Evolutionary conservation across 2,113 vertebrate genomes (phyloP).

Genomic region (Corythoichthys intestinalis): DNA sequence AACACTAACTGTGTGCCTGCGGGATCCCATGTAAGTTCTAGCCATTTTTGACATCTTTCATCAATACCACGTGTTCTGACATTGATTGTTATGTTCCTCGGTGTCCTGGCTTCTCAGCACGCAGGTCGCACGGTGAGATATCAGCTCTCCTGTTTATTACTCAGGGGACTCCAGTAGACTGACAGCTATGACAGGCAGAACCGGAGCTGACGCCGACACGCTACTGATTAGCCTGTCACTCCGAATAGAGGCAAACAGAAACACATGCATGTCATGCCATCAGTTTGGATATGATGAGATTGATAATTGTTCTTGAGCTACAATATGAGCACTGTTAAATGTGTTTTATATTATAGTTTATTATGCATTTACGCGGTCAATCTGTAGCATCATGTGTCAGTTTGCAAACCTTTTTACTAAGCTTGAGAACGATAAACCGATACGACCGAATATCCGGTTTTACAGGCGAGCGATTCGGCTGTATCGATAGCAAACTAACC

Average conservation of each 20-base stretch:
- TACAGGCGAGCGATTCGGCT: too few relatives aligned
- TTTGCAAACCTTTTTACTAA: constrained; percentile 16
- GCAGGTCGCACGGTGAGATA: constrained; percentile 55
- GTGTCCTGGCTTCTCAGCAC: constrained; percentile 51
- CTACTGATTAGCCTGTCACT: constrained; percentile 68
- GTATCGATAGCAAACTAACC: too few relatives aligned
- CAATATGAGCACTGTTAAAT: constrained; percentile 17
- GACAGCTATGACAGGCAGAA: constrained; percentile 66
- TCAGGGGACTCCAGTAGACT: constrained; percentile 61
- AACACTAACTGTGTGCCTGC: constrained; percentile 44
- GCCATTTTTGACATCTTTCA: constrained; percentile 63
- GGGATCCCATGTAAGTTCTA: constrained; percentile 56
- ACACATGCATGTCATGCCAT: constrained; percentile 16
- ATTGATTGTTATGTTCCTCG: constrained; percentile 68
- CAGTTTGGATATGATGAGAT: constrained; percentile 28
- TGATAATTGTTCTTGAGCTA: constrained; percentile 32
- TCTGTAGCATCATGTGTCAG: constrained; percentile 13
- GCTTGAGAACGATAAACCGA: too few relatives aligned
- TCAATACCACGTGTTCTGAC: constrained; percentile 67
- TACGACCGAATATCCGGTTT: too few relatives aligned
- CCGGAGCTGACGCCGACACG: constrained; percentile 54
- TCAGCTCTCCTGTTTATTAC: constrained; percentile 54
- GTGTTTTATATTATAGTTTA: constrained; percentile 13
- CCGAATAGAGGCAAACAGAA: constrained; percentile 35
- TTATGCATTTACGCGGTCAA: constrained; percentile 16